Conservation (phyloP, 2,113 vertebrate genomes). For the Burhinus bistriatus region DNA sequence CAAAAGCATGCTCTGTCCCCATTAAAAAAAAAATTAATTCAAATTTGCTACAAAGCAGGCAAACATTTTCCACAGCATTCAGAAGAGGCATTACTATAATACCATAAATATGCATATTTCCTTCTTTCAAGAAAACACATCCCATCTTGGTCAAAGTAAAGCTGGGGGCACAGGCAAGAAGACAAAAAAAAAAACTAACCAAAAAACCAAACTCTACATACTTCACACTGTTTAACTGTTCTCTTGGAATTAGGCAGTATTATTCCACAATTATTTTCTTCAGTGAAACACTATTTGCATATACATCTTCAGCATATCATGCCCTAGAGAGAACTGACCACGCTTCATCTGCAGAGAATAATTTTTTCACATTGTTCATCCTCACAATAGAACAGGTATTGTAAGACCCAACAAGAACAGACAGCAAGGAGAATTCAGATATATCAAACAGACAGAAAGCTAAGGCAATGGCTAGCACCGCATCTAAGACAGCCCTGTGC, state of each 20-base stretch:
- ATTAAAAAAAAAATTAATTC: background rate
- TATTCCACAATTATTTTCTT: background rate
- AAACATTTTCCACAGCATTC: background rate
- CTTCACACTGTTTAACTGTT: background rate
- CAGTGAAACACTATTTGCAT: background rate
- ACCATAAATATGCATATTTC: background rate
- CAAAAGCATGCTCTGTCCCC: background rate
- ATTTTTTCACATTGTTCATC: background rate
- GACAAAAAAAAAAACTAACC: background rate
- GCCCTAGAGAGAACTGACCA: background rate
- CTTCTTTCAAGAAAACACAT: background rate
- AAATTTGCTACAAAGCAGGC: background rate
- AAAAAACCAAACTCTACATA: background rate
- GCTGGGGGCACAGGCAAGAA: background rate
- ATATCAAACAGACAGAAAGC: background rate
- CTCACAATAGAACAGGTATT: background rate
- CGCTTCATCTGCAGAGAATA: background rate
- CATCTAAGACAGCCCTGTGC: background rate
- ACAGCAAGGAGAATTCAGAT: background rate
- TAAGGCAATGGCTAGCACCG: background rate
- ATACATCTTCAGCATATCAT: background rate
- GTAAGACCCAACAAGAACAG: background rate
- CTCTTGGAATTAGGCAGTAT: background rate
- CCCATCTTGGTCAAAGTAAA: background rate
- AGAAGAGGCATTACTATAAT: background rate